Evolutionary conservation across 2,113 vertebrate genomes (phyloP).

Genomic region (Perccottus glenii): DNA sequence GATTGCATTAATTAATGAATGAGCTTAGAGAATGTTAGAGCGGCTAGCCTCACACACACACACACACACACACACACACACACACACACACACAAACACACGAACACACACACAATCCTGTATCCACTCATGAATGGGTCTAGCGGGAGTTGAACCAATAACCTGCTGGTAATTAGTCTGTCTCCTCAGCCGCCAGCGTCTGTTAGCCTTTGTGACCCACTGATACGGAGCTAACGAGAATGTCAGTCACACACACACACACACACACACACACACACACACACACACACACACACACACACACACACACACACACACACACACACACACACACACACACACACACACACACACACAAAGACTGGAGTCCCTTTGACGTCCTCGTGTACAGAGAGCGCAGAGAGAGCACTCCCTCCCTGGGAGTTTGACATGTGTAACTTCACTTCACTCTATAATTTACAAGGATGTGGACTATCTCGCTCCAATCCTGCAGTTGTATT

Average conservation of each 20-base stretch:
- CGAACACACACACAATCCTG: constrained; percentile 14
- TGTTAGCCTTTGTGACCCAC: constrained; percentile 72
- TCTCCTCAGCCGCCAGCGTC: constrained; percentile 72
- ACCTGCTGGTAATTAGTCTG: constrained; percentile 78
- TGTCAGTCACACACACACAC: constrained; percentile 57
- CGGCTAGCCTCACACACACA: constrained; percentile 29
- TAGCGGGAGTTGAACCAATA: constrained; percentile 74
- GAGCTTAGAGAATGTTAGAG: constrained; percentile 43
- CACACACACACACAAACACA: not conserved
- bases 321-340: not conserved
- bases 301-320: constrained; percentile 18
- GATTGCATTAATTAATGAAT: constrained; percentile 69
- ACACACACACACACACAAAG: constrained; percentile 18
- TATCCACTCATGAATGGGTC: constrained; percentile 52
- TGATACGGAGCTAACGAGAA: constrained; percentile 74
- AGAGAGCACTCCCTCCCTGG: too few relatives aligned
- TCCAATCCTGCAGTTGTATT: constrained; percentile 37
- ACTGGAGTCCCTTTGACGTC: constrained; percentile 16
- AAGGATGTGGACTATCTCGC: constrained; percentile 34
- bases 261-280: not conserved
- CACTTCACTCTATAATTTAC: constrained; percentile 44
- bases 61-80: constrained; percentile 1
- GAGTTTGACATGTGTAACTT: constrained; percentile 55
- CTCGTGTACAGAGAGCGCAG: constrained; percentile 34
- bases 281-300: not conserved